Conservation (phyloP, 2,888 invertebrate species). For the Chloroclystis v-ata region DNA sequence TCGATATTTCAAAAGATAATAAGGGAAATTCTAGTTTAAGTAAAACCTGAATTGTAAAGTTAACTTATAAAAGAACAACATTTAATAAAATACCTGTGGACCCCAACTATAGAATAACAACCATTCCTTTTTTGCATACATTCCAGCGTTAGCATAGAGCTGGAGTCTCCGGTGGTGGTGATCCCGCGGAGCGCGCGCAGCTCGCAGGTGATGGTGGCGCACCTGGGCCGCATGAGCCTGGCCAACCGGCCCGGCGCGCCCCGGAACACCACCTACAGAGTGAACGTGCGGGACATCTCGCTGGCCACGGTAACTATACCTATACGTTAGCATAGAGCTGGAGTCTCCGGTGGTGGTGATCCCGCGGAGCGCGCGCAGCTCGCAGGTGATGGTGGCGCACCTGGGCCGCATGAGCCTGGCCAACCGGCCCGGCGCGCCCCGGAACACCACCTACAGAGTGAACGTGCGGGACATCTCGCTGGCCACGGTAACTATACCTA, state of each 20-base stretch:
- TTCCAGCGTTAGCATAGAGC: slow-evolving; percentile 83
- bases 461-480: slow-evolving; percentile 92
- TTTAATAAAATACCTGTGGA: neutral
- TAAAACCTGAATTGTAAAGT: no score
- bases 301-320: slow-evolving; percentile 81
- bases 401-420: slow-evolving; percentile 89
- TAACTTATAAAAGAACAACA: neutral
- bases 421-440: slow-evolving; percentile 63
- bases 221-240: slow-evolving; percentile 91
- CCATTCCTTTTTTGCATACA: neutral
- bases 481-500: slow-evolving; percentile 78
- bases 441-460: slow-evolving; percentile 76
- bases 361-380: slow-evolving; percentile 86
- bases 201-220: slow-evolving; percentile 91
- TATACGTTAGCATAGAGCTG: slow-evolving; percentile 83
- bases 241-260: slow-evolving; percentile 63
- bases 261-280: slow-evolving; percentile 68
- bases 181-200: slow-evolving; percentile 88
- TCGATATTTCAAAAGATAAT: no score
- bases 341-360: slow-evolving; percentile 95
- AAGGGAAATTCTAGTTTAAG: no score
- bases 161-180: slow-evolving; percentile 95
- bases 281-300: slow-evolving; percentile 92
- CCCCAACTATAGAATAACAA: neutral
- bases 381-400: slow-evolving; percentile 93